Conservation (phyloP, 1,140 invertebrate species). For the Drosophila santomea region DNA sequence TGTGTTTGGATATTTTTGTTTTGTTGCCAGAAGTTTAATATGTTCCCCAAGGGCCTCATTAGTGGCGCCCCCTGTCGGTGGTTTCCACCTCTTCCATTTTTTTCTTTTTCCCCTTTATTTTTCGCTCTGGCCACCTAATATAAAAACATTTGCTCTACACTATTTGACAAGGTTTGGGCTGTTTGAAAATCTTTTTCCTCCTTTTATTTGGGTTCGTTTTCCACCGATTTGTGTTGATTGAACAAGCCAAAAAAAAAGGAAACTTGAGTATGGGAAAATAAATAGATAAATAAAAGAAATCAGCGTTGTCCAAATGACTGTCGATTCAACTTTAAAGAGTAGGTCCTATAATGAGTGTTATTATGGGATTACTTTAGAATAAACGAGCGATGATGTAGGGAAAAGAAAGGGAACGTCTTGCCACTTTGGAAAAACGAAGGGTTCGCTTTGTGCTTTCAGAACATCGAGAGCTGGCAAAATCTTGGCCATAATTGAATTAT, state of each 20-base stretch:
- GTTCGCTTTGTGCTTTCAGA: slow-evolving; percentile 1
- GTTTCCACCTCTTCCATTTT: slow-evolving; percentile 27
- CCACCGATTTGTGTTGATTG: slow-evolving; percentile 35
- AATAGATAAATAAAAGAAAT: slow-evolving; percentile 28
- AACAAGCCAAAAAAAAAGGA: slow-evolving; percentile 13
- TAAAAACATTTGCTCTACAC: slow-evolving; percentile 71
- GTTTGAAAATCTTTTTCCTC: slow-evolving; percentile 25
- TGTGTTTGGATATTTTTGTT: slow-evolving; percentile 27
- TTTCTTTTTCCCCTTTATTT: slow-evolving; percentile 6
- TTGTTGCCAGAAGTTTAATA: slow-evolving; percentile 68
- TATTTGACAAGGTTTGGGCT: slow-evolving; percentile 60
- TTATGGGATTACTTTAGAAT: slow-evolving; percentile 44
- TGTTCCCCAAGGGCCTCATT: slow-evolving; percentile 80
- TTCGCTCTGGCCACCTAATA: slow-evolving; percentile 51
- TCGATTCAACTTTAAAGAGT: slow-evolving; percentile 59
- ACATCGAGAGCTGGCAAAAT: not conserved
- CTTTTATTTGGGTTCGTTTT: slow-evolving; percentile 11
- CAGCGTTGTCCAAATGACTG: slow-evolving; percentile 29
- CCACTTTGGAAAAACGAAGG: slow-evolving; percentile 3
- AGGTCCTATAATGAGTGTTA: slow-evolving; percentile 60
- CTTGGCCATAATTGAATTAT: slow-evolving; percentile 8
- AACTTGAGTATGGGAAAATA: slow-evolving; percentile 3
- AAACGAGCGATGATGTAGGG: slow-evolving; percentile 4
- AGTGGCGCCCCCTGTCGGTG: slow-evolving; percentile 67
- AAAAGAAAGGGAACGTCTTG: slow-evolving; percentile 5